Base-by-base conservation (phyloP, 2,797 vertebrate genomes). In the Melanotaenia pygmaea region DNA sequence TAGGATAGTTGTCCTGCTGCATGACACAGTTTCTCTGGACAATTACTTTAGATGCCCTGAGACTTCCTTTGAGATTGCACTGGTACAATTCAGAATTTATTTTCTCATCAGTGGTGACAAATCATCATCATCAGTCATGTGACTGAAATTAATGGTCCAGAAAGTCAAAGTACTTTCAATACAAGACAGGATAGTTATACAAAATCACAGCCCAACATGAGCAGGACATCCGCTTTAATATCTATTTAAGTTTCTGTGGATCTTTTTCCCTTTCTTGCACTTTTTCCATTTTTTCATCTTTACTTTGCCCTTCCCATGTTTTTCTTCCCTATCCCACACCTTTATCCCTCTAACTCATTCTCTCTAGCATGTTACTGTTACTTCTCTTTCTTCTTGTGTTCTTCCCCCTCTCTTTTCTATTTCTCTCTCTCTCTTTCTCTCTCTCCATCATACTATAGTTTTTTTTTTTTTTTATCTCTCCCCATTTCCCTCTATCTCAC, bases 281-380 rank as follows among this genome's bases (percentile, higher is more conserved):
- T 67, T 45, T 18, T 32, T 22, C 34, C 11, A 72, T 60, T 82
- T 67, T 16, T 70, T 51, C 71, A 73, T 82, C 40, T 81, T 40
- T 76, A 35, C 50, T 81, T 69, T 59, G 20, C 67, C 56, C 38
- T 56, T 51, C 59, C 40, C 67, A 53, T 67, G 35, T 69, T 70
- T 68, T 76, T 57, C 61, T 64, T 65, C 64, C 45, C 22, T 57
- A 65, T 74, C 61, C 69, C 53, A 45, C 80, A 86, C 70, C 86
- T 80, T 77, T 54, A 82, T 70, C 69, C 74, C 79, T 74, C 70
- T 30, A 79, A 72, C 79, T 74, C 60, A 64, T 57, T 69, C 62
- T 64, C 61, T 72, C 65, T 81, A 30, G 30, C 30, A 30, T 74
- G 24, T 72, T 81, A 72, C 67, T 57, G 73, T 58, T 80, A 62